Base-by-base conservation (phyloP, 2,113 vertebrate species). In the Eira barbara region DNA sequence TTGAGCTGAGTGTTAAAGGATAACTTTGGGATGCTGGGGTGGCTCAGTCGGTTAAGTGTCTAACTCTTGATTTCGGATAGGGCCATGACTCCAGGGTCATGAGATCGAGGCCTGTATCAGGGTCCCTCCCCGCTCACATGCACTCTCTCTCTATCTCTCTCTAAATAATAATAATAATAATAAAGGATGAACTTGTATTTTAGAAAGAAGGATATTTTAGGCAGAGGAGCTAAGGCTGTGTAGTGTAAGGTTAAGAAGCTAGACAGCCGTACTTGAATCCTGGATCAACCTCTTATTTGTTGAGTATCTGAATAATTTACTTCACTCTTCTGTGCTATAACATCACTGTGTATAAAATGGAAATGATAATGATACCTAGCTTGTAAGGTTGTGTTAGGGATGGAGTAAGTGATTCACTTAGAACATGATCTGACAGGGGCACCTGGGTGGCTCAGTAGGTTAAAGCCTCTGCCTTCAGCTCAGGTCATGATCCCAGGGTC, bases 281-380 rank as follows among this genome's bases (percentile, higher is more conserved):
- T 3, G 27, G 36, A 5, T 0, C n/a, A 80, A 74, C 9, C 3
- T 45, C 27, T 7, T n/a, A 52, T 11, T 29, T 5, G 0, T n/a
- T 95, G 52, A 1, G 49, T n/a, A 78, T 1, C n/a, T 2, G 49
- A 73, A 39, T 29, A 0, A n/a, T 0, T 61, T n/a, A 18, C 39
- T 65, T 61, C 55, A 63, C 47, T 74, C 93, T 69, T 65, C 69
- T 69, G 13, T 74, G 21, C 36, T 73, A 92, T 39, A 29, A 49
- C 23, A 23, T 29, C 0, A 15, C 49, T 0, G 47, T 34, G 42
- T 86, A 0, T 39, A 0, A 0, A 45, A 0, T 14, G 47, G 69
- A 81, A 78, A 55, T 1, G 67, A 34, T 6, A 71, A 87, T 27
- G 34, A 55, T 74, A 61, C 6, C 18, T 79, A 45, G 27, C 3